Evolutionary conservation across 2,888 invertebrate species (phyloP).

Genomic region (Hermodice carunculata): DNA sequence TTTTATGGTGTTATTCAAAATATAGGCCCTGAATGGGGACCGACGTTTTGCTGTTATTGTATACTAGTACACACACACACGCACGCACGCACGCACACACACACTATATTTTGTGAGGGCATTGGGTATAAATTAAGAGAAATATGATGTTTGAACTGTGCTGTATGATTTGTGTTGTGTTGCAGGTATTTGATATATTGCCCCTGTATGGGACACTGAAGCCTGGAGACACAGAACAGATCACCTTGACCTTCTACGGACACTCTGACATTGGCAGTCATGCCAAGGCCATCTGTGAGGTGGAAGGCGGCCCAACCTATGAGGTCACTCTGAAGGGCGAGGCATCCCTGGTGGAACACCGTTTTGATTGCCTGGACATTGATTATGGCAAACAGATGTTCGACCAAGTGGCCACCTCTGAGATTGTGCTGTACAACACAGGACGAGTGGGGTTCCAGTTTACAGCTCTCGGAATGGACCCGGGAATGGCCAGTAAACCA

Average conservation of each 20-base stretch:
- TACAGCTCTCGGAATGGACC: constrained; percentile 62
- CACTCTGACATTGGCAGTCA: constrained; percentile 67
- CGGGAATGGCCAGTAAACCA: constrained; percentile 53
- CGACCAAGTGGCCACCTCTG: constrained; percentile 61
- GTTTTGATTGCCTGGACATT: constrained; percentile 63
- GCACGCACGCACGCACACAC: too few relatives aligned
- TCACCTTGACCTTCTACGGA: constrained; percentile 70
- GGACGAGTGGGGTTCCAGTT: constrained; percentile 68
- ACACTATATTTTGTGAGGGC: too few relatives aligned
- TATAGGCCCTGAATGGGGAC: too few relatives aligned
- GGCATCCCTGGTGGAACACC: constrained; percentile 67
- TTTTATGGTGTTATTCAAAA: too few relatives aligned
- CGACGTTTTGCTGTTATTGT: too few relatives aligned
- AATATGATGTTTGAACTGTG: too few relatives aligned
- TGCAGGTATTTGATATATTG: constrained; percentile 69
- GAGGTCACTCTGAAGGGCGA: constrained; percentile 65
- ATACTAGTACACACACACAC: too few relatives aligned
- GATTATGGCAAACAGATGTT: constrained; percentile 69
- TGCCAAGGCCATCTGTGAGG: constrained; percentile 67
- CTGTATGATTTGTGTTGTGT: too few relatives aligned
- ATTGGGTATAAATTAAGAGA: too few relatives aligned
- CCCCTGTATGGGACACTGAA: constrained; percentile 68
- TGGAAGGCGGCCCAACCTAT: constrained; percentile 69
- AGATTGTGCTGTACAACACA: constrained; percentile 64
- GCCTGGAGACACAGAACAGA: constrained; percentile 68